Evolutionary conservation across 2,888 invertebrate species (phyloP).

Genomic region (Heliconius sara): DNA sequence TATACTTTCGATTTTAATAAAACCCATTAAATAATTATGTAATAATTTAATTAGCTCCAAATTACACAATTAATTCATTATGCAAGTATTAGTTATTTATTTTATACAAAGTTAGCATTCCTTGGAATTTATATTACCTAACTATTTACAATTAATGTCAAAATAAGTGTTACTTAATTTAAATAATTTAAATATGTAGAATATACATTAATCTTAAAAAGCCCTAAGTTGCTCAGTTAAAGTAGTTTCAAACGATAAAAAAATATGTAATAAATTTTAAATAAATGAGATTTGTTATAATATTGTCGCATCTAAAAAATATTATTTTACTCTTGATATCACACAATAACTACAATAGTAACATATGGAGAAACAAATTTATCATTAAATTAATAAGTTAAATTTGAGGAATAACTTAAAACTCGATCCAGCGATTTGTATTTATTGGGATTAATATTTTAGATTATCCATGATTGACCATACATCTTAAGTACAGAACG

Average conservation of each 20-base stretch:
- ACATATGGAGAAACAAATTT: background rate
- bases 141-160: slow-evolving; percentile 18
- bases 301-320: background rate
- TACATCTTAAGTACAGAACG: slow-evolving; percentile 1
- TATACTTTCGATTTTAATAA: slow-evolving; percentile 5
- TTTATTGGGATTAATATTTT: background rate
- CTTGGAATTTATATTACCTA: background rate
- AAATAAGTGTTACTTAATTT: slow-evolving; percentile 6
- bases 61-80: slow-evolving; percentile 3
- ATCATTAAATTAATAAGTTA: background rate
- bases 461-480: background rate
- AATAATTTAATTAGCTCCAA: slow-evolving; percentile 32
- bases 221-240: no score
- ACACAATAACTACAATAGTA: background rate
- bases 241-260: background rate
- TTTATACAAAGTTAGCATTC: slow-evolving; percentile 12
- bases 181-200: background rate
- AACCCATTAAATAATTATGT: slow-evolving; percentile 1
- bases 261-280: background rate
- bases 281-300: background rate
- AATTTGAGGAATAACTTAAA: background rate
- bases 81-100: background rate
- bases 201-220: background rate
- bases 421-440: slow-evolving; percentile 18
- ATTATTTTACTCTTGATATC: background rate